These are phyloP conservation scores for Coranthus polyacanthus DNA, from an alignment of 2,797 vertebrate species.

Conservation along the genomic window DNA sequence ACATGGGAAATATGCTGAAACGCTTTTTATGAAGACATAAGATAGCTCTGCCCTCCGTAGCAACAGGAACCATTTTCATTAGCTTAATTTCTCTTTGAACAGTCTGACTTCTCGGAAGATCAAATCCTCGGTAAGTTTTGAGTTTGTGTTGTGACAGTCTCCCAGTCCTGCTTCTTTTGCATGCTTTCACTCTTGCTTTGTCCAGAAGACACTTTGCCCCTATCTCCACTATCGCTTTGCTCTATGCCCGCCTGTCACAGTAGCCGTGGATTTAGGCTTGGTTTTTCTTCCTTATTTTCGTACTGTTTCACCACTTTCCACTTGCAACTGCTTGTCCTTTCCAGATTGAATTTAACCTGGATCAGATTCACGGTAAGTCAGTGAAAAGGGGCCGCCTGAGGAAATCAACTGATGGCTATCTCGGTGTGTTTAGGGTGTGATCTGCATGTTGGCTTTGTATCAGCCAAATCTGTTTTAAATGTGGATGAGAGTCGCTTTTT, in stretches of 20 bases:
- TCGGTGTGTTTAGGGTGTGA: conserved; percentile 66
- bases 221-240: conserved; percentile 61
- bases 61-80: conserved; percentile 55
- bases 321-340: conserved; percentile 81
- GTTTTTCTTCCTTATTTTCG: conserved; percentile 55
- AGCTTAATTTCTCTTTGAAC: conserved; percentile 80
- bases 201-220: conserved; percentile 59
- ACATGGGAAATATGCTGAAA: not conserved
- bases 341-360: conserved; percentile 94
- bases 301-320: conserved; percentile 74
- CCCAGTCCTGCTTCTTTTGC: conserved; percentile 32
- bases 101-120: conserved; percentile 90
- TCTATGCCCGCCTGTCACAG: conserved; percentile 55
- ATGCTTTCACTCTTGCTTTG: conserved; percentile 62
- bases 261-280: conserved; percentile 34
- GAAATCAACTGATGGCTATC: conserved; percentile 36
- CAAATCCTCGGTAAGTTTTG: conserved; percentile 86
- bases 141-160: conserved; percentile 29
- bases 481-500: conserved; percentile 44
- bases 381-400: conserved; percentile 29
- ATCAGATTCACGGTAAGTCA: conserved; percentile 93
- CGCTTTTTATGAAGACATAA: not conserved
- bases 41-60: conserved; percentile 22
- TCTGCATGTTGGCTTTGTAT: conserved; percentile 70
- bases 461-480: conserved; percentile 28